These are phyloP conservation scores for Neogobius melanostomus DNA, from an alignment of 2,113 vertebrate genomes.

Conservation along the genomic window DNA sequence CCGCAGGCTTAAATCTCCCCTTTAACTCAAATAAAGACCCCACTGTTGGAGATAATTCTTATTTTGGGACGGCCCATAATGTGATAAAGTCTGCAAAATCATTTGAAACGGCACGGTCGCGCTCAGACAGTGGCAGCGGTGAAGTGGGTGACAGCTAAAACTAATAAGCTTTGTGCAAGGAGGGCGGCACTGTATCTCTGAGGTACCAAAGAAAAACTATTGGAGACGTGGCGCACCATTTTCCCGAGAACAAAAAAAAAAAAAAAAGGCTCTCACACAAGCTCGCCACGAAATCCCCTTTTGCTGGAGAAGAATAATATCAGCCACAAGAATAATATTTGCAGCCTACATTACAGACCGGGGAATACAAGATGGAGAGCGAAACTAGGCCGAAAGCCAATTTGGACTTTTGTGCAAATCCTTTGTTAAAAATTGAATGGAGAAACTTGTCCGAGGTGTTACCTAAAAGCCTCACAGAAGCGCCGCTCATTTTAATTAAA, in stretches of 20 bases:
- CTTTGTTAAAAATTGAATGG: not conserved
- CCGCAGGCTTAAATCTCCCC: constrained; percentile 22
- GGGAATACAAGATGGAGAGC: constrained; percentile 25
- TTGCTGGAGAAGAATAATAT: constrained; percentile 57
- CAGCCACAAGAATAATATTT: constrained; percentile 54
- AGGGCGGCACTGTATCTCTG: constrained; percentile 57
- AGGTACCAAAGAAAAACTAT: constrained; percentile 54
- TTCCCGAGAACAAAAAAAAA: constrained; percentile 39
- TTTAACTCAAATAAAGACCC: constrained; percentile 45
- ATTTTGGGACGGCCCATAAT: constrained; percentile 56
- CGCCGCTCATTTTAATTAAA: constrained; percentile 43
- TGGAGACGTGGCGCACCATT: constrained; percentile 51
- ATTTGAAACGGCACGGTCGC: constrained; percentile 44
- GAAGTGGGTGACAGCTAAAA: constrained; percentile 44
- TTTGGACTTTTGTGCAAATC: constrained; percentile 40
- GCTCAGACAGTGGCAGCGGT: constrained; percentile 35
- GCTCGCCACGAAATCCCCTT: constrained; percentile 55
- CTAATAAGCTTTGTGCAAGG: constrained; percentile 55
- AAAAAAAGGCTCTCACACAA: constrained; percentile 40
- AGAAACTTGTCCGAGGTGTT: constrained; percentile 42
- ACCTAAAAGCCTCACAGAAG: constrained; percentile 34
- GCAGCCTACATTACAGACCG: constrained; percentile 42
- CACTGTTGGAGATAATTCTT: constrained; percentile 50
- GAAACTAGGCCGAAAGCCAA: constrained; percentile 53
- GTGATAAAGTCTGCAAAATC: constrained; percentile 60